phyloP scores from a whole-genome alignment of 2,113 vertebrate species.

The Elanoides forficatus region DNA sequence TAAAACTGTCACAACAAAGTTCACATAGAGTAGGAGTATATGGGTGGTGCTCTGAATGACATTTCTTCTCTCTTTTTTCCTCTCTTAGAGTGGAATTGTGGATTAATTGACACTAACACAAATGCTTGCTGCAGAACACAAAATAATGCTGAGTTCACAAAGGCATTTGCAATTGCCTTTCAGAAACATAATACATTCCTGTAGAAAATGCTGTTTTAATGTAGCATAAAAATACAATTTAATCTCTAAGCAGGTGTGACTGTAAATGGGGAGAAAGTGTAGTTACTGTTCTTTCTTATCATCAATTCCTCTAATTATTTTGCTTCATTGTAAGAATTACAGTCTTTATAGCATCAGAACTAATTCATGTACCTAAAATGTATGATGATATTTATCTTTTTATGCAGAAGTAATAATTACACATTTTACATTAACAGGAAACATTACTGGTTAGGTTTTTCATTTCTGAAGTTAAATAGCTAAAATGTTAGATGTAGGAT shows the following conservation, averaged over 20 bases:
- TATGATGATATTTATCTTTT: constrained; percentile 14
- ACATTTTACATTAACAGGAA: constrained; percentile 15
- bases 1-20: background rate
- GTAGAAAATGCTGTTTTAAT: constrained; percentile 70
- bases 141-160: constrained; percentile 63
- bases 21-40: background rate
- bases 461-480: constrained; percentile 3
- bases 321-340: constrained; percentile 32
- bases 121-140: constrained; percentile 51
- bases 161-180: constrained; percentile 54
- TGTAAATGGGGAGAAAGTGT: constrained; percentile 18
- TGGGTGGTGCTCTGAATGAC: background rate
- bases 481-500: background rate
- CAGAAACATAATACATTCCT: constrained; percentile 47
- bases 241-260: constrained; percentile 74
- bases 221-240: constrained; percentile 72
- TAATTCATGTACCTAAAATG: constrained; percentile 6
- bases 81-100: constrained; percentile 8
- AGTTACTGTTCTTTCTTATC: constrained; percentile 32
- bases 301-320: constrained; percentile 52
- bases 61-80: background rate
- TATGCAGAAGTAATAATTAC: background rate
- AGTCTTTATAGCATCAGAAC: background rate
- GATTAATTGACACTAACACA: constrained; percentile 52
- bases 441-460: background rate